These are phyloP conservation scores for Harmothoe impar DNA, from an alignment of 2,888 invertebrate species.

Conservation along the genomic window DNA sequence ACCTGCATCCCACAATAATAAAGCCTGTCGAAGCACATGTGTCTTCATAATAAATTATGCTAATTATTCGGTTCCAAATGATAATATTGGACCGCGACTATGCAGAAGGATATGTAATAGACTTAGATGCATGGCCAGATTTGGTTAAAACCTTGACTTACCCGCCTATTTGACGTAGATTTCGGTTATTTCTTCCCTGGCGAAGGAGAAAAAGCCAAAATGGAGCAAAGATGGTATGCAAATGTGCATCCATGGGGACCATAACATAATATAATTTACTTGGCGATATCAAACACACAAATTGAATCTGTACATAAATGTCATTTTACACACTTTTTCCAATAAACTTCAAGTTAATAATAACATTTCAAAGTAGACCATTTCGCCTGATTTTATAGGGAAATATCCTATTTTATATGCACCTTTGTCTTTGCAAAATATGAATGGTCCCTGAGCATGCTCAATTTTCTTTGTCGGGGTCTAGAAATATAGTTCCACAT, in stretches of 20 bases:
- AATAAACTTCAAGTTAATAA: neutral
- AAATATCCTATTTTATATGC: neutral
- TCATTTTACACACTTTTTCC: neutral
- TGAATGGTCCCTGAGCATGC: neutral
- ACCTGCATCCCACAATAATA: slow-evolving; percentile 64
- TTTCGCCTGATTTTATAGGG: neutral
- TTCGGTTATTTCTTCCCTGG: slow-evolving; percentile 33
- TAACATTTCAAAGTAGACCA: neutral
- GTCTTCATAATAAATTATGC: slow-evolving; percentile 78
- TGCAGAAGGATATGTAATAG: neutral
- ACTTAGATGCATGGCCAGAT: neutral
- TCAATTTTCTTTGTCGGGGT: slow-evolving; percentile 24
- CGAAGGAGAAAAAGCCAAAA: slow-evolving; percentile 38
- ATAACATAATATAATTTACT: neutral
- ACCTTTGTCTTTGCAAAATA: neutral
- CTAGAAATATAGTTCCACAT: neutral
- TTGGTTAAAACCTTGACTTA: neutral
- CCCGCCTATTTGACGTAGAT: neutral
- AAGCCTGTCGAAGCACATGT: slow-evolving; percentile 65
- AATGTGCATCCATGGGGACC: slow-evolving; percentile 28
- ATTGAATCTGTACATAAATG: neutral
- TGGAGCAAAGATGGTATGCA: slow-evolving; percentile 57
- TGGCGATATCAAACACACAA: neutral
- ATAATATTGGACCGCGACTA: slow-evolving; percentile 51
- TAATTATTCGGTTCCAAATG: slow-evolving; percentile 71